Evolutionary conservation across 1,140 invertebrate genomes (phyloP).

Genomic region (Megathymus violae): DNA sequence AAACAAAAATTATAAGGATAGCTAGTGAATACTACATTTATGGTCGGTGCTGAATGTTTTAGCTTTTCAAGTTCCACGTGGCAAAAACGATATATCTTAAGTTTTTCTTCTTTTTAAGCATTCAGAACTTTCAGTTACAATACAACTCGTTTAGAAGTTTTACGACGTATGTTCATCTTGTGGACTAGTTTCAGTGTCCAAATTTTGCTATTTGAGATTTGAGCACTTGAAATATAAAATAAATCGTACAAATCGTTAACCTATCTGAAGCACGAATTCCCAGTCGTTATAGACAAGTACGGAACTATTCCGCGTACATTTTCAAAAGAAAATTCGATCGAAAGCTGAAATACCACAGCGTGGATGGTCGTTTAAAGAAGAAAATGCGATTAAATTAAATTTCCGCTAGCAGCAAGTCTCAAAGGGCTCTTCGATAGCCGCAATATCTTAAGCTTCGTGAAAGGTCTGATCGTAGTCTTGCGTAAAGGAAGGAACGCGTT

Average conservation of each 20-base stretch:
- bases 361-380: conserved; percentile 69
- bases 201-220: neutral
- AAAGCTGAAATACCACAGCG: conserved; percentile 56
- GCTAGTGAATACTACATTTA: no score
- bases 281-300: conserved; percentile 28
- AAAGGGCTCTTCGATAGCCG: conserved; percentile 71
- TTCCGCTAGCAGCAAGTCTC: conserved; percentile 71
- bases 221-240: conserved; percentile 7
- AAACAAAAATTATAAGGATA: no score
- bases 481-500: conserved; percentile 39
- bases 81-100: no score
- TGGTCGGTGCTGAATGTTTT: no score
- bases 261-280: conserved; percentile 20
- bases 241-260: conserved; percentile 19
- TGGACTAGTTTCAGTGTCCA: neutral
- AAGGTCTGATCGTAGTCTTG: conserved; percentile 53
- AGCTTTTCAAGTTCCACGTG: no score
- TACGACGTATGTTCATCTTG: no score
- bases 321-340: conserved; percentile 53
- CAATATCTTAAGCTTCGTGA: conserved; percentile 69
- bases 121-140: no score
- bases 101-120: no score
- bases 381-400: conserved; percentile 81
- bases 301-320: conserved; percentile 33
- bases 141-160: no score